These are phyloP conservation scores for Biston betularia DNA, from an alignment of 2,888 invertebrate genomes.

Conservation along the genomic window DNA sequence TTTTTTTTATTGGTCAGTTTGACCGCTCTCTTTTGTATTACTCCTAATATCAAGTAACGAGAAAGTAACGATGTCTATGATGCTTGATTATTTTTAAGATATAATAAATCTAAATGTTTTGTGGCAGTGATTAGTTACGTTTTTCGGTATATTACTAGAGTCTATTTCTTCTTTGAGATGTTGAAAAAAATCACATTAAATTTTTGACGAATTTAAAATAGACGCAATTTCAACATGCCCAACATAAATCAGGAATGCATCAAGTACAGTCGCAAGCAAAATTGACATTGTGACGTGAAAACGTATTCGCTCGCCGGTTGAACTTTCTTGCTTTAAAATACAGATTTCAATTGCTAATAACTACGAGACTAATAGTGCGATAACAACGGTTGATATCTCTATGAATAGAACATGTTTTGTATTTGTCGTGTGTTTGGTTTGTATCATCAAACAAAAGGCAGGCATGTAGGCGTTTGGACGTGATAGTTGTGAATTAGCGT, in stretches of 20 bases:
- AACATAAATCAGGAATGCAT: constrained; percentile 28
- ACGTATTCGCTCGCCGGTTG: too few species aligned
- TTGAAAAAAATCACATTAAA: constrained; percentile 5
- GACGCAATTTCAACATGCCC: constrained; percentile 5
- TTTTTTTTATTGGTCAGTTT: constrained; percentile 23
- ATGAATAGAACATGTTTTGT: too few species aligned
- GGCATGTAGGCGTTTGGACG: too few species aligned
- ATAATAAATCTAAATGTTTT: too few species aligned
- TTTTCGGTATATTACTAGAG: constrained; percentile 8
- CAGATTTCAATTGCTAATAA: too few species aligned
- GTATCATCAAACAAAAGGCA: too few species aligned
- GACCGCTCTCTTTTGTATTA: constrained; percentile 14
- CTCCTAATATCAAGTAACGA: constrained; percentile 1
- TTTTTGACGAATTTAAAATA: neutral
- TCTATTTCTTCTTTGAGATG: neutral
- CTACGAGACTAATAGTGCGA: too few species aligned
- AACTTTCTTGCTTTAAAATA: too few species aligned
- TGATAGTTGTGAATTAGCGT: too few species aligned
- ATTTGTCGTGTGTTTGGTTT: too few species aligned
- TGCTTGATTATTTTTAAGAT: too few species aligned
- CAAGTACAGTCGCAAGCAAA: constrained; percentile 30
- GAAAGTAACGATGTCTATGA: neutral
- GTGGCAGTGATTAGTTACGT: neutral
- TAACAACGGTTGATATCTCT: too few species aligned
- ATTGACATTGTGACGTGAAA: neutral